These are phyloP conservation scores for Plectropomus leopardus DNA, from an alignment of 2,113 vertebrate species.

Conservation along the genomic window DNA sequence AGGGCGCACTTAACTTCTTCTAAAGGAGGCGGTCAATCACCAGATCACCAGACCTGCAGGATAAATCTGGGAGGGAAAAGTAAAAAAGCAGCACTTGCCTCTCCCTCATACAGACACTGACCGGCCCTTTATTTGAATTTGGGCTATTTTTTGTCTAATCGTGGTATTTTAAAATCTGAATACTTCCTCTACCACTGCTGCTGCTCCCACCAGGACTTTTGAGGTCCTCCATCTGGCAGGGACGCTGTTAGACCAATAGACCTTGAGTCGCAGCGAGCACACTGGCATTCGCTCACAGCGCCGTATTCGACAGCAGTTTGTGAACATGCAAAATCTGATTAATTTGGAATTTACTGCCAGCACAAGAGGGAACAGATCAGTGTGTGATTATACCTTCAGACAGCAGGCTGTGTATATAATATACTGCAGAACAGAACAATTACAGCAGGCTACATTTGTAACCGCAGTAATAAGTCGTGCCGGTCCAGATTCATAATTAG, in stretches of 20 bases:
- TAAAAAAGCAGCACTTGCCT: no score
- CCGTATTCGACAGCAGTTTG: constrained; percentile 22
- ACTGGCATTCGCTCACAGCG: constrained; percentile 35
- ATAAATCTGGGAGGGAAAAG: no score
- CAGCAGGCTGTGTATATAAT: constrained; percentile 13
- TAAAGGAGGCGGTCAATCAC: no score
- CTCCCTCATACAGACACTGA: no score
- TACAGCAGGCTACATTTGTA: constrained; percentile 21
- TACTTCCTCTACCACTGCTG: constrained; percentile 1
- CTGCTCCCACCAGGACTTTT: constrained; percentile 42
- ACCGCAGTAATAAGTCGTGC: constrained; percentile 1
- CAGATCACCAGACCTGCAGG: no score
- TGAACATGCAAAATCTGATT: constrained; percentile 29
- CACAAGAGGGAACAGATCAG: background rate
- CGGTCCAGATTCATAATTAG: constrained; percentile 11
- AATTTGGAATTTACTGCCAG: constrained; percentile 27
- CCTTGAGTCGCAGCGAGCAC: constrained; percentile 31
- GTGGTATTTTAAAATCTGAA: constrained; percentile 10
- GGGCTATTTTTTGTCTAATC: no score
- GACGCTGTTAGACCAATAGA: constrained; percentile 32
- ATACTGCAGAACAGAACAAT: constrained; percentile 8
- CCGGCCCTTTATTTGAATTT: no score
- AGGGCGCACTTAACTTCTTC: no score
- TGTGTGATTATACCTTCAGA: background rate
- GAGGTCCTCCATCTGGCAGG: constrained; percentile 53